Evolutionary conservation across 2,797 vertebrate genomes (phyloP).

Genomic region (Xenentodon cancila): DNA sequence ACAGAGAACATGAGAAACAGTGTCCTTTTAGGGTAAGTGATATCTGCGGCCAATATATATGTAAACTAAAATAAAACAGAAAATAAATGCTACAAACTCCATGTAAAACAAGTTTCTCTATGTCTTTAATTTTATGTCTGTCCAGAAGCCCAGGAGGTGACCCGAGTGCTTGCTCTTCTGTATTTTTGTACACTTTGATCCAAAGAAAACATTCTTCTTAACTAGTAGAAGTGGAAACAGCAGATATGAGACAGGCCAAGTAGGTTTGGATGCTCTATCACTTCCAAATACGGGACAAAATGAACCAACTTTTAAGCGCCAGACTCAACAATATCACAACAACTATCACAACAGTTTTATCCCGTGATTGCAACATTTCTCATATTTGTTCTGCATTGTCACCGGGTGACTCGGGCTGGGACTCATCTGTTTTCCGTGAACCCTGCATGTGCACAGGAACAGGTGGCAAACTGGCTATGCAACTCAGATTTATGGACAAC

Average conservation of each 20-base stretch:
- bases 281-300: constrained; percentile 8
- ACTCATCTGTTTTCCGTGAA: constrained; percentile 47
- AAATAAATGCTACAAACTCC: too few relatives aligned
- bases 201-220: neutral
- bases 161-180: too few relatives aligned
- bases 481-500: constrained; percentile 65
- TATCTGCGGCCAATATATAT: neutral
- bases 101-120: too few relatives aligned
- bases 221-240: neutral
- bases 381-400: constrained; percentile 13
- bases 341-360: too few relatives aligned
- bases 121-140: too few relatives aligned
- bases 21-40: too few relatives aligned
- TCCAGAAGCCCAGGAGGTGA: too few relatives aligned
- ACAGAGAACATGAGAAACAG: too few relatives aligned
- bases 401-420: constrained; percentile 13
- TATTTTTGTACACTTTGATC: constrained; percentile 21
- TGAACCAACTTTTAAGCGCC: neutral
- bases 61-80: neutral
- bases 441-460: constrained; percentile 59
- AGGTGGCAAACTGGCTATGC: constrained; percentile 69
- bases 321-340: neutral
- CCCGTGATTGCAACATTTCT: neutral
- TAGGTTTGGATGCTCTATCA: too few relatives aligned
- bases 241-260: neutral